Conservation (phyloP, 2,797 vertebrate species). For the Phoxinus dragarum region DNA sequence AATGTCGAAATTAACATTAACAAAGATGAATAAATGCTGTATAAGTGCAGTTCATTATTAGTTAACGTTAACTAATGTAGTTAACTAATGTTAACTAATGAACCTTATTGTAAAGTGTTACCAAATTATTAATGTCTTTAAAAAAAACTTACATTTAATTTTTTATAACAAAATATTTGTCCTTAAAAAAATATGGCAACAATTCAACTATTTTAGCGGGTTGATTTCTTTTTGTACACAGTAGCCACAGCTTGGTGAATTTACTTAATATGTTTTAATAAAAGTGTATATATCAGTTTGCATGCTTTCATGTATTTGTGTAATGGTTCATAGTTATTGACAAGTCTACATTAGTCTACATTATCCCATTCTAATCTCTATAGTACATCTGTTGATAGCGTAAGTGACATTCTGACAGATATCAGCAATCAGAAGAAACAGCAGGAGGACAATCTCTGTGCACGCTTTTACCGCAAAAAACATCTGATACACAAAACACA, state of each 20-base stretch:
- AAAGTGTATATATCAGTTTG: neutral
- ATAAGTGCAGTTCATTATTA: no score
- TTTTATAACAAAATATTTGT: neutral
- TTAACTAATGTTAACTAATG: no score
- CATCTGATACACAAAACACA: neutral
- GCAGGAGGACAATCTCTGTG: neutral
- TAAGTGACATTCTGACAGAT: constrained; percentile 20
- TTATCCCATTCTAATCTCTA: neutral
- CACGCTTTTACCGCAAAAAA: neutral
- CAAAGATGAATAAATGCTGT: no score
- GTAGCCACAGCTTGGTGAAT: neutral
- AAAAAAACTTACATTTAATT: neutral
- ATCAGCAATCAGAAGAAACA: constrained; percentile 15
- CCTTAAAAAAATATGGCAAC: neutral
- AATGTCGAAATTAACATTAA: no score
- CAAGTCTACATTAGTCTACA: neutral
- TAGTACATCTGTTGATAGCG: neutral
- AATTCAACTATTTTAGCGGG: neutral
- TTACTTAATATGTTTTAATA: neutral
- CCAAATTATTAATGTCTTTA: neutral
- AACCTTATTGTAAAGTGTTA: no score
- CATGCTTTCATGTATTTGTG: neutral
- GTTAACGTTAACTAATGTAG: no score
- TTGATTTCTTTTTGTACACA: neutral
- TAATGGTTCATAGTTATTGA: neutral